phyloP scores from a whole-genome alignment of 2,797 vertebrate genomes.

The Anguilla marmorata region DNA sequence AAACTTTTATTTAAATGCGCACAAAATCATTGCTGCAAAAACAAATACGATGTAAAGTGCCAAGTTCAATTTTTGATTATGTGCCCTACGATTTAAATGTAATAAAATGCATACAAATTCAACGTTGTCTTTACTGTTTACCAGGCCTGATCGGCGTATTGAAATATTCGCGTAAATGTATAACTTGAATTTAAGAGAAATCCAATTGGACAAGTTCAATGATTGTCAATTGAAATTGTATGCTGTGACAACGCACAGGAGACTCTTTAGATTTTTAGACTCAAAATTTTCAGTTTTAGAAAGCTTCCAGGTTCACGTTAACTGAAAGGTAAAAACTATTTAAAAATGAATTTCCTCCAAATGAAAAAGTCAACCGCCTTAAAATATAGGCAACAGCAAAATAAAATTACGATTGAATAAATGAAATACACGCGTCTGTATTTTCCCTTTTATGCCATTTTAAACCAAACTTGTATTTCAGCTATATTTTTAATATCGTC shows the following conservation, averaged over 20 bases:
- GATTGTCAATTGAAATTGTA: not conserved
- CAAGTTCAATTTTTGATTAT: constrained; percentile 83
- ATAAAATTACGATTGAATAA: not conserved
- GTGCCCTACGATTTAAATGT: constrained; percentile 83
- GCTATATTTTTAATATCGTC: too few relatives aligned
- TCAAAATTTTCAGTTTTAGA: not conserved
- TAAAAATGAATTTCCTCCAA: not conserved
- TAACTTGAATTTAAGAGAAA: not conserved
- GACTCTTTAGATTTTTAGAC: not conserved
- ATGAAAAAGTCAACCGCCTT: not conserved
- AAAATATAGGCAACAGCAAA: not conserved
- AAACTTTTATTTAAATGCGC: constrained; percentile 94
- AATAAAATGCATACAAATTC: constrained; percentile 88
- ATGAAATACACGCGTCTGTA: not conserved
- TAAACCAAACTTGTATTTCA: not conserved
- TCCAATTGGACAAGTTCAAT: not conserved
- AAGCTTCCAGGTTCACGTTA: not conserved
- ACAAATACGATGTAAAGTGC: constrained; percentile 84
- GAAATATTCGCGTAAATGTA: not conserved
- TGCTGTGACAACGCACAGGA: not conserved
- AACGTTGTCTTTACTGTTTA: constrained; percentile 22
- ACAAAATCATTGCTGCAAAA: constrained; percentile 81
- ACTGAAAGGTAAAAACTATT: not conserved
- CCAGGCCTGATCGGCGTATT: not conserved
- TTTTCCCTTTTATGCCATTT: not conserved